Evolutionary conservation across 2,888 invertebrate species (phyloP).

Genomic region (Agrochola litura): DNA sequence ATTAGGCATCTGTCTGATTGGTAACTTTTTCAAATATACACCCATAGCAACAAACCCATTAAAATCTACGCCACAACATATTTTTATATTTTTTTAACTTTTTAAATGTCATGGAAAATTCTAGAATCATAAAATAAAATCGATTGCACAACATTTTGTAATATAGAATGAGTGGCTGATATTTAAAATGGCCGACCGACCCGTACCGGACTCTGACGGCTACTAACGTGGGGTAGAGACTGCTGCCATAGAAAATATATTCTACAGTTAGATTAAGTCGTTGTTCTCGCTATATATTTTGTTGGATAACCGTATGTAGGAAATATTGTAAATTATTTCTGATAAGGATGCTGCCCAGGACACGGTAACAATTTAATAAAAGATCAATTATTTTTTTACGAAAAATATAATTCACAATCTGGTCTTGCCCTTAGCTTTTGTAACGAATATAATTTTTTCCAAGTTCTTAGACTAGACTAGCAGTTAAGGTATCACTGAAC

Average conservation of each 20-base stretch:
- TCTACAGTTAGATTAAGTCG: slow-evolving; percentile 26
- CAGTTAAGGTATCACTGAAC: background rate
- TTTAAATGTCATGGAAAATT: slow-evolving; percentile 72
- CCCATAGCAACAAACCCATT: slow-evolving; percentile 14
- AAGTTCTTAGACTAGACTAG: too few relatives aligned
- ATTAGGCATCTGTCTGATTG: background rate
- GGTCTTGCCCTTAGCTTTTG: background rate
- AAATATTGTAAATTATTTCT: background rate
- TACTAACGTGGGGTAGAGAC: slow-evolving; percentile 87
- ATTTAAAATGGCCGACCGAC: slow-evolving; percentile 69
- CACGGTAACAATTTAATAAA: background rate
- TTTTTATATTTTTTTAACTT: background rate
- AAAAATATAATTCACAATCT: background rate
- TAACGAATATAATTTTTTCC: background rate
- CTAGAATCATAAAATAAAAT: slow-evolving; percentile 53
- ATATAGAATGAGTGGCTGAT: slow-evolving; percentile 65
- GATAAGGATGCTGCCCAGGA: background rate
- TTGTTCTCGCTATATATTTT: slow-evolving; percentile 31
- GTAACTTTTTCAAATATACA: background rate
- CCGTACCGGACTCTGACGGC: slow-evolving; percentile 68
- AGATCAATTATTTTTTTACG: background rate
- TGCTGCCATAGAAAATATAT: slow-evolving; percentile 52
- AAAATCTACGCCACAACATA: background rate
- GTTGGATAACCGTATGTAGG: background rate
- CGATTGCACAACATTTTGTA: slow-evolving; percentile 79